These are phyloP conservation scores for Lordiphosa clarofinis DNA, from an alignment of 1,140 invertebrate species.

Conservation along the genomic window DNA sequence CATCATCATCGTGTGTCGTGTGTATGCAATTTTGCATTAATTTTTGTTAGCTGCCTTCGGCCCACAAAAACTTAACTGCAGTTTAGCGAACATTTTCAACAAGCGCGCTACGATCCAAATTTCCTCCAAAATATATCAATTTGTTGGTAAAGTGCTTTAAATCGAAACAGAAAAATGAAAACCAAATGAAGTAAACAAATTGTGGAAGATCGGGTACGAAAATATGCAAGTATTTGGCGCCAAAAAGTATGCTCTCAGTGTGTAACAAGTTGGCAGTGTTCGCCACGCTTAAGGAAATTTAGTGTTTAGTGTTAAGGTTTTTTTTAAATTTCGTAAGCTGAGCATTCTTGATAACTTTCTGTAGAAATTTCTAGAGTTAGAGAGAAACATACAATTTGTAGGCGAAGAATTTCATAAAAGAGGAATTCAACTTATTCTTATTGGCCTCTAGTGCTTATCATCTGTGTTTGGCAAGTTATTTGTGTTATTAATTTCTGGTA, in stretches of 20 bases:
- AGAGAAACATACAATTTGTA: too few relatives aligned
- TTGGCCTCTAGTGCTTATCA: too few relatives aligned
- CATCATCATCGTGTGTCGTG: conserved; percentile 43
- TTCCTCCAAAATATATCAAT: conserved; percentile 1
- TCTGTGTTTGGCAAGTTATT: too few relatives aligned
- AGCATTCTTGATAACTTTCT: too few relatives aligned
- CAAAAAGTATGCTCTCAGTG: conserved; percentile 39
- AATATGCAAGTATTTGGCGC: conserved; percentile 51
- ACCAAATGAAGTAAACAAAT: conserved; percentile 19
- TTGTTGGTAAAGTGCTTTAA: not conserved
- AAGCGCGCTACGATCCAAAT: conserved; percentile 35
- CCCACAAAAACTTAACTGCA: conserved; percentile 56
- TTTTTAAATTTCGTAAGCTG: too few relatives aligned
- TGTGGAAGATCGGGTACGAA: too few relatives aligned
- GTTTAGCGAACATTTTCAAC: conserved; percentile 57
- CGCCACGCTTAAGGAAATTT: not conserved
- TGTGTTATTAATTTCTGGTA: too few relatives aligned
- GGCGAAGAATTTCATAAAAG: too few relatives aligned
- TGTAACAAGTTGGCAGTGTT: conserved; percentile 56
- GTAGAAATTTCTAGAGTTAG: too few relatives aligned
- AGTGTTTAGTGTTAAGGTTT: too few relatives aligned
- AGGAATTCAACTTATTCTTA: too few relatives aligned
- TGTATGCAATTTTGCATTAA: conserved; percentile 75
- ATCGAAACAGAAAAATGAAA: conserved; percentile 5
- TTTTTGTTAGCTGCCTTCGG: conserved; percentile 57